Base-by-base conservation (phyloP, 2,113 vertebrate species). In the Herpetotheres cachinnans region DNA sequence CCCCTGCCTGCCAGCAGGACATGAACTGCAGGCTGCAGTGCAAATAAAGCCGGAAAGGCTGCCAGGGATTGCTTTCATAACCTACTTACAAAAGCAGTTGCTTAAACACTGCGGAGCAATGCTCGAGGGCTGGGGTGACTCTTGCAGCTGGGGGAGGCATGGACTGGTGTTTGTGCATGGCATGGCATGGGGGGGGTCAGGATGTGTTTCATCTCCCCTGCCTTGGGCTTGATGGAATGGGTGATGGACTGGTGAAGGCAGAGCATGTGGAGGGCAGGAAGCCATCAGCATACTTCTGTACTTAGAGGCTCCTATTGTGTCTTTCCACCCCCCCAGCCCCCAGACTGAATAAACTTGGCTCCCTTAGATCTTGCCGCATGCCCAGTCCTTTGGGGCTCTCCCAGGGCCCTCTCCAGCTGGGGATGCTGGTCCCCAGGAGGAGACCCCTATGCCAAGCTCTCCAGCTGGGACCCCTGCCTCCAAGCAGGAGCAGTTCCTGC, bases 401-500 rank as follows among this genome's bases (percentile, higher is more conserved):
- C 61, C 24, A 19, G 65, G 46, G 19, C 32, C 19, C 36, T 73
- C 34, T 91, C 36, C 76, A 86, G 59, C 54, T 77, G 50, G 54
- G 52, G 26, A 44, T 72, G 56, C 74, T 21, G 7, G 14, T 50
- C 61, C 32, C 30, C 59, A 44, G 44, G 42, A 71, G 42, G n/a
- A 71, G 17, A 27, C 5, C 40, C 30, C 40, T 38, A 5, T 66
- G 65, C 92, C 55, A 71, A 20, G 24, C 32, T 59, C 29, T 79
- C 29, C 88, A 76, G 32, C 40, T 74, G 82, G 26, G 29, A 46
- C 20, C 59, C 14, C 9, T 78, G 44, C 42, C 29, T 82, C 74
- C 0, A 0, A 55, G 86, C 61, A 71, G 42, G 27, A 79, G 70
- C 0, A 0, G 9, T 71, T 91, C 47, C 61, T 1, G 0, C 36